Evolutionary conservation across 2,113 vertebrate species (phyloP).

Genomic region (Amphiprion ocellaris): DNA sequence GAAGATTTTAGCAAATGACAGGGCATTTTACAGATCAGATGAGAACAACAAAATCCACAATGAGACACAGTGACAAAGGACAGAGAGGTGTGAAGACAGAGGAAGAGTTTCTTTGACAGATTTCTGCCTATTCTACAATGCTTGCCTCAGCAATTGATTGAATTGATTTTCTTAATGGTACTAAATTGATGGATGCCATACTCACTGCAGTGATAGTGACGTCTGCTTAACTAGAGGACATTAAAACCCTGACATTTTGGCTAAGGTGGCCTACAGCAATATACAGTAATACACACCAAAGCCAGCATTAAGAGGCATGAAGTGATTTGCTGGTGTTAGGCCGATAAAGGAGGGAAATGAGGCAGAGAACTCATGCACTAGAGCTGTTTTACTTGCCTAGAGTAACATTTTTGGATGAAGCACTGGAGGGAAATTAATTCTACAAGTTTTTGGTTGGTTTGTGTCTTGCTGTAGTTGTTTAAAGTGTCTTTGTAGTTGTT

Average conservation of each 20-base stretch:
- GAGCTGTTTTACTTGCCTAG: neutral
- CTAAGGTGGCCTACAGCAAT: neutral
- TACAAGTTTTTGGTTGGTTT: too few species aligned
- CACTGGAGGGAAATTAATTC: neutral
- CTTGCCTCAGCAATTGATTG: neutral
- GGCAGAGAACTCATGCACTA: neutral
- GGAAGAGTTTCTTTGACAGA: too few species aligned
- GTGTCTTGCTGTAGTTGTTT: too few species aligned
- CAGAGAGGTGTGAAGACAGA: too few species aligned
- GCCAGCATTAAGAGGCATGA: neutral
- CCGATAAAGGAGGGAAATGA: neutral
- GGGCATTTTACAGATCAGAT: too few species aligned
- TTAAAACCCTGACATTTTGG: constrained; percentile 19
- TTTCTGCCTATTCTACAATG: too few species aligned
- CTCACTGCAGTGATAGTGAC: neutral
- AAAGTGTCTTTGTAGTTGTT: too few species aligned
- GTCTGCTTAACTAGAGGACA: constrained; percentile 15
- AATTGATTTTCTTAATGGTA: constrained; percentile 37
- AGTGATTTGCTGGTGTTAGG: neutral
- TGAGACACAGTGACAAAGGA: too few species aligned
- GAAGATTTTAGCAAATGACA: too few species aligned
- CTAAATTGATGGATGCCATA: constrained; percentile 10
- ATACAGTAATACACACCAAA: neutral
- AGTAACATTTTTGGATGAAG: neutral
- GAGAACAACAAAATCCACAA: too few species aligned